Conservation (phyloP, 2,888 invertebrate species). For the Drosophila flavopinicola region DNA sequence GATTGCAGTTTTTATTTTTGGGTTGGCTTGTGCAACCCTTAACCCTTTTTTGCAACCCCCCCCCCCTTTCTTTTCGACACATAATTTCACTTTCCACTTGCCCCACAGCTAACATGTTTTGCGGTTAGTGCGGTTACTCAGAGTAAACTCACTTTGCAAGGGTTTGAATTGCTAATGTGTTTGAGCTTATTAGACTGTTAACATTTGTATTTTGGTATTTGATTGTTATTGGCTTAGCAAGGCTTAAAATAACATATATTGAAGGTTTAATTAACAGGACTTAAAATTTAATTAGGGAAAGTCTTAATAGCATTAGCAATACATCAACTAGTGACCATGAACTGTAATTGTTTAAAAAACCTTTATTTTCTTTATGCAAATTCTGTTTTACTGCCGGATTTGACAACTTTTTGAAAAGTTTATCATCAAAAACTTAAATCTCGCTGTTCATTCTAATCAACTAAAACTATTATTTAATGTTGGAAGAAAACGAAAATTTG, state of each 20-base stretch:
- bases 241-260: slow-evolving; percentile 1
- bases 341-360: too few relatives aligned
- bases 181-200: neutral
- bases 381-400: too few relatives aligned
- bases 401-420: too few relatives aligned
- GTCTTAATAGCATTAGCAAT: too few relatives aligned
- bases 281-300: neutral
- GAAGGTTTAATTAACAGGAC: neutral
- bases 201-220: neutral
- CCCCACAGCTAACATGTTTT: slow-evolving; percentile 42
- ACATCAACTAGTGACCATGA: too few relatives aligned
- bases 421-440: too few relatives aligned
- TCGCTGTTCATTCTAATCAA: too few relatives aligned
- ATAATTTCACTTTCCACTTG: neutral
- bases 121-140: slow-evolving; percentile 50
- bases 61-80: neutral
- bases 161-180: neutral
- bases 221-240: neutral
- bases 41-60: neutral
- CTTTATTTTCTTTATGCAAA: too few relatives aligned
- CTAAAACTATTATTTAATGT: neutral
- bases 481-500: neutral
- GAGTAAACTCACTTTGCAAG: neutral
- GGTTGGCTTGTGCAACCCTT: slow-evolving; percentile 14
- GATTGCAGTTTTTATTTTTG: neutral